phyloP scores from a whole-genome alignment of 2,888 invertebrate species.

The Himalopsyche anomala region DNA sequence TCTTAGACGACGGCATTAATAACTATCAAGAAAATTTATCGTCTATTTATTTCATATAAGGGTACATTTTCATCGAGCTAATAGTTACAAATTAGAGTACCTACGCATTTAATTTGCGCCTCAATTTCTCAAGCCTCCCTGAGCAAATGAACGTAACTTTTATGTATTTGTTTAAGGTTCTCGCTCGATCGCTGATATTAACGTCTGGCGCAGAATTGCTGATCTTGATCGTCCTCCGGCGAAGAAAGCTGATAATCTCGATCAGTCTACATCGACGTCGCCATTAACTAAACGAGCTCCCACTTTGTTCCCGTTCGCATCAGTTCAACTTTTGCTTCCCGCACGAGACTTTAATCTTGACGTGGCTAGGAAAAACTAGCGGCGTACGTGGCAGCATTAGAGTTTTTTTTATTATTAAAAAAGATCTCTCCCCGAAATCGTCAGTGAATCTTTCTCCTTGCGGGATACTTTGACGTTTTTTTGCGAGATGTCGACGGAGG shows the following conservation, averaged over 20 bases:
- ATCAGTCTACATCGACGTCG: slow-evolving; percentile 51
- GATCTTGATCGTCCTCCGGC: slow-evolving; percentile 9
- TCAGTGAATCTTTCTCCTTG: slow-evolving; percentile 4
- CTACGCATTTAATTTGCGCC: not conserved
- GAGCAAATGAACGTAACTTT: slow-evolving; percentile 9
- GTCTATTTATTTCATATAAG: too few relatives aligned
- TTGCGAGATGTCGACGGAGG: slow-evolving; percentile 12
- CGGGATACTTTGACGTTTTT: slow-evolving; percentile 24
- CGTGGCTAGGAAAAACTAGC: slow-evolving; percentile 30
- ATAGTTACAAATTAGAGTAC: not conserved
- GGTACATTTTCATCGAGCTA: too few relatives aligned
- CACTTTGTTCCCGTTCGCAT: slow-evolving; percentile 45
- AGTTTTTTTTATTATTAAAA: slow-evolving; percentile 22
- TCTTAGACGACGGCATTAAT: too few relatives aligned
- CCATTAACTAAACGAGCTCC: slow-evolving; percentile 52
- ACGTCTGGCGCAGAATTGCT: slow-evolving; percentile 34
- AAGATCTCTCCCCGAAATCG: not conserved
- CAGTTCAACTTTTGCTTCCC: slow-evolving; percentile 36
- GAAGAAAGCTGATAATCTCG: slow-evolving; percentile 45
- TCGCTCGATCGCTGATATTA: slow-evolving; percentile 32
- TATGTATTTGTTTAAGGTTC: slow-evolving; percentile 36
- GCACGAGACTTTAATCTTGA: slow-evolving; percentile 26
- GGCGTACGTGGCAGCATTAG: slow-evolving; percentile 37
- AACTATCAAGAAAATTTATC: too few relatives aligned
- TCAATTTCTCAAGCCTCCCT: slow-evolving; percentile 14